These are phyloP conservation scores for Heteromyza rotundicornis DNA, from an alignment of 2,888 invertebrate species.

Conservation along the genomic window DNA sequence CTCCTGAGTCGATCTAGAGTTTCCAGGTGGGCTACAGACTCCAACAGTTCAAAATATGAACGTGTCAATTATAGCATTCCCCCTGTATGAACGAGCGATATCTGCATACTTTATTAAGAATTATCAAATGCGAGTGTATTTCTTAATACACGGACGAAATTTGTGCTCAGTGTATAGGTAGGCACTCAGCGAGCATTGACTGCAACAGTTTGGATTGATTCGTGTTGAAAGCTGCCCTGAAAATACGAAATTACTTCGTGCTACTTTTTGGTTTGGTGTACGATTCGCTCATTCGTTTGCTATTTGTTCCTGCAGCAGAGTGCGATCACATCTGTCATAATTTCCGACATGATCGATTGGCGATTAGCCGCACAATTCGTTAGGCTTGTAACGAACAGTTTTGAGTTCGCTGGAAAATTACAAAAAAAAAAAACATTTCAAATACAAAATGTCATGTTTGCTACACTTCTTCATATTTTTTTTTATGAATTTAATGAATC, in stretches of 20 bases:
- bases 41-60: too few species aligned
- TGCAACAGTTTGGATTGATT: neutral
- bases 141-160: too few species aligned
- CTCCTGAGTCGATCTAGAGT: too few species aligned
- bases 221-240: conserved; percentile 4
- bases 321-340: neutral
- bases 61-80: too few species aligned
- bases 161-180: too few species aligned
- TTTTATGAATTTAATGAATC: neutral
- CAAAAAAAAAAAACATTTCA: neutral
- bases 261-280: neutral
- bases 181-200: too few species aligned
- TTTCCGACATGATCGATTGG: conserved; percentile 4
- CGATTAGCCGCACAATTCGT: neutral
- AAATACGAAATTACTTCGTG: neutral
- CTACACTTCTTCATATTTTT: neutral
- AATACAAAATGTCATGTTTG: conserved; percentile 2
- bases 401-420: neutral
- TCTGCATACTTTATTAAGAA: too few species aligned
- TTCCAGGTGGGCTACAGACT: too few species aligned
- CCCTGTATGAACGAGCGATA: too few species aligned
- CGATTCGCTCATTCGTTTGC: neutral
- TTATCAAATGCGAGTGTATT: too few species aligned
- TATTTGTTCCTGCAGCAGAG: neutral
- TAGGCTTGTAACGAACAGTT: neutral